Evolutionary conservation across 2,797 vertebrate genomes (phyloP), one percentile per base, ranked within the genome.

Genomic region (Euthynnus affinis): DNA sequence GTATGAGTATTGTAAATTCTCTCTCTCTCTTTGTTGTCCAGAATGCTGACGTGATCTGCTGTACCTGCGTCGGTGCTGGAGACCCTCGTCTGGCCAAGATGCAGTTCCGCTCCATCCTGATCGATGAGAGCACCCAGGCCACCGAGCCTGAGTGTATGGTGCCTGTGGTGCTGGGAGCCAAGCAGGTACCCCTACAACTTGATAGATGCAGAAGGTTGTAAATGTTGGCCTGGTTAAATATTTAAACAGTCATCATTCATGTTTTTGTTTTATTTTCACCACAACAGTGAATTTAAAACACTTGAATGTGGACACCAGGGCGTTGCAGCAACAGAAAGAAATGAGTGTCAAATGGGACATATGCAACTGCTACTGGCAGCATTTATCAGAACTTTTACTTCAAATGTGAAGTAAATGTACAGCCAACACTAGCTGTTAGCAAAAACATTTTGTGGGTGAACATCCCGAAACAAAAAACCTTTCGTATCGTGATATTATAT

Each of bases 111-210:
- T 99, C 98, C 89, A 99, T 99, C 81, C 91, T 99, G 61, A 99
- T 99, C 0, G 98, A 99, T 4, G 98, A 99, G 80, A 99, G 98
- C 94, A 99, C 98, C 0, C 98, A 99, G 92, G 98, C 98, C 82
- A 99, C 98, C 0, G 98, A 99, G 88, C 98, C 98, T 0, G 98
- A 99, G 90, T 99, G 98, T 76, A 99, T 99, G 98, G 98, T 99
- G 49, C 98, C 98, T 0, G 98, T 99, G 17, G 98, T 99, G 5
- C 95, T 99, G 3, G 98, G 98, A 67, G 98, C 98, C 63, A 99
- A 99, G 81, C 98, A 99, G 97, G 98, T 98, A 92, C 18, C 22
- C 10, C 25, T 51, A 55, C 14, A 42, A 58, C 34, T 57, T n/a
- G 6, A 42, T 25, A 0, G 32, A 61, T 51, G 20, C 13, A 32